Conservation (phyloP, 2,113 vertebrate genomes). For the Alosa alosa region DNA sequence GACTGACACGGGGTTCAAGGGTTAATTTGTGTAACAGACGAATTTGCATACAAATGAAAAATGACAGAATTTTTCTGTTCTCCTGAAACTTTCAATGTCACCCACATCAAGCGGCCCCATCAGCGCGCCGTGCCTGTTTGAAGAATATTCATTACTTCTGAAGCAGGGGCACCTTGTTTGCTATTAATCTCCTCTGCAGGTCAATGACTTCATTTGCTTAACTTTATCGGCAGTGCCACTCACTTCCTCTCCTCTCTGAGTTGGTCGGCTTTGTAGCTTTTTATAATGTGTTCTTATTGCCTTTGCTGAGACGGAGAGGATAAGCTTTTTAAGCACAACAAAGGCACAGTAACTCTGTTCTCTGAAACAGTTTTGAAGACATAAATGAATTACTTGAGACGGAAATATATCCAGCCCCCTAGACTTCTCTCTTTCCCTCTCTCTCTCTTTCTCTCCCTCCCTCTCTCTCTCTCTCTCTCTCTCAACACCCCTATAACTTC, state of each 20-base stretch:
- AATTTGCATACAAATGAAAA: slow-evolving; percentile 99
- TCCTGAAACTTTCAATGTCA: slow-evolving; percentile 96
- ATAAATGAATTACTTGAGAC: slow-evolving; percentile 78
- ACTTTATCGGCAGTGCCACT: slow-evolving; percentile 86
- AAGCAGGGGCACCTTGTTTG: slow-evolving; percentile 94
- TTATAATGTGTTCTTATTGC: slow-evolving; percentile 74
- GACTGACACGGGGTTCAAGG: slow-evolving; percentile 94
- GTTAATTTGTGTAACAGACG: slow-evolving; percentile 98
- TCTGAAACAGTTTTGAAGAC: slow-evolving; percentile 73
- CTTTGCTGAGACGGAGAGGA: slow-evolving; percentile 71
- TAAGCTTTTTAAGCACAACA: slow-evolving; percentile 71
- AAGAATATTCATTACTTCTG: slow-evolving; percentile 92
- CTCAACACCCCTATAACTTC: slow-evolving; percentile 66
- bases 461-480: slow-evolving; percentile 9
- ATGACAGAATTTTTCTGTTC: slow-evolving; percentile 93
- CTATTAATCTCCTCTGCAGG: slow-evolving; percentile 92
- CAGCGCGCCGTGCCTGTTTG: slow-evolving; percentile 77
- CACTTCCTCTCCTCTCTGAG: slow-evolving; percentile 62
- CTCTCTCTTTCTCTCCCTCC: slow-evolving; percentile 43
- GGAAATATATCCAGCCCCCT: slow-evolving; percentile 66
- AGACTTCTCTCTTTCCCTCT: slow-evolving; percentile 44
- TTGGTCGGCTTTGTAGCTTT: slow-evolving; percentile 77
- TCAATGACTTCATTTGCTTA: slow-evolving; percentile 94
- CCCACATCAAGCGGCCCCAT: slow-evolving; percentile 84
- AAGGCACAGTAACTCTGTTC: slow-evolving; percentile 74